Percentiles rank a stretch among this genome's conserved stretches.
phyloP scores from a whole-genome alignment of 2,113 vertebrate genomes.

The Neofelis nebulosa region DNA sequence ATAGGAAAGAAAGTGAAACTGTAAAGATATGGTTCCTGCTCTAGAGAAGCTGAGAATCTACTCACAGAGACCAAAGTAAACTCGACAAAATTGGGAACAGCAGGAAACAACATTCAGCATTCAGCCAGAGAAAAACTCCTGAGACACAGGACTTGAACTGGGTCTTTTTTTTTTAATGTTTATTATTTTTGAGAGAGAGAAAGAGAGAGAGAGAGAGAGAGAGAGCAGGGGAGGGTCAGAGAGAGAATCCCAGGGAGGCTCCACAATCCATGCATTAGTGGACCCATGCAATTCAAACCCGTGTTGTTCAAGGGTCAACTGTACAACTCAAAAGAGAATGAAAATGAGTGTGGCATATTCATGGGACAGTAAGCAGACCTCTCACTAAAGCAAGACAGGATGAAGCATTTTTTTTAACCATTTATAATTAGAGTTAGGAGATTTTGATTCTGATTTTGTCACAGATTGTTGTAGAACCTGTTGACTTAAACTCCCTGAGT shows the following conservation, averaged over 20 bases:
- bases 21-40: conserved; percentile 32
- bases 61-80: conserved; percentile 41
- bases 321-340: not conserved
- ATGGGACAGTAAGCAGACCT: not conserved
- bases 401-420: conserved; percentile 13
- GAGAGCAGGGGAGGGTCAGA: no score
- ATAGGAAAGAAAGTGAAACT: conserved; percentile 39
- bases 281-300: not conserved
- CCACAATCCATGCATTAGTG: not conserved
- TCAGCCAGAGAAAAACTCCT: conserved; percentile 27
- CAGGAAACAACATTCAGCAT: not conserved
- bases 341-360: not conserved
- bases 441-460: conserved; percentile 24
- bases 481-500: conserved; percentile 24
- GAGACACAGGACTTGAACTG: conserved; percentile 22
- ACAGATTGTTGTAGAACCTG: not conserved
- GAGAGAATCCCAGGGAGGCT: no score
- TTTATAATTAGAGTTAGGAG: not conserved
- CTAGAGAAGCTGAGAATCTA: conserved; percentile 41
- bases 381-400: conserved; percentile 19
- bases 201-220: no score
- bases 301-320: not conserved
- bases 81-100: conserved; percentile 40
- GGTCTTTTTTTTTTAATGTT: not conserved
- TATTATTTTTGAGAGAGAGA: no score